These are phyloP conservation scores for Megastigmus dorsalis DNA, from an alignment of 2,888 invertebrate species.

Conservation along the genomic window DNA sequence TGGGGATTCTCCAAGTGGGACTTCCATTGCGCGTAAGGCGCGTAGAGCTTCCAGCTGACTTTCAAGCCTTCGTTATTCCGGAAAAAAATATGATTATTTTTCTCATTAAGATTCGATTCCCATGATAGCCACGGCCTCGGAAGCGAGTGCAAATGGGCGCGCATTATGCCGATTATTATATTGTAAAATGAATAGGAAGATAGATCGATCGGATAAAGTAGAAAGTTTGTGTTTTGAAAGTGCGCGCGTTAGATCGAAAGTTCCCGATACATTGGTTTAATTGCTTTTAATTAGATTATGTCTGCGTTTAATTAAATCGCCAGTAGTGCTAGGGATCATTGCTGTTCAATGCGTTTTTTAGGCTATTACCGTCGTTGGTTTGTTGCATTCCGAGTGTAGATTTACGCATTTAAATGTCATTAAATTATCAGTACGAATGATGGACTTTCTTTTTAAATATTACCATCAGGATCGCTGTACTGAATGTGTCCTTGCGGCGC, in stretches of 20 bases:
- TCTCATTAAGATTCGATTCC: no score
- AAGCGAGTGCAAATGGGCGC: constrained; percentile 14
- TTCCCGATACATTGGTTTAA: constrained; percentile 30
- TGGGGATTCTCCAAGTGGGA: constrained; percentile 58
- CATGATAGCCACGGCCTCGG: no score
- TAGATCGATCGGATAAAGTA: constrained; percentile 37
- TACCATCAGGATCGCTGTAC: constrained; percentile 67
- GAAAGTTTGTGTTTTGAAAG: constrained; percentile 38
- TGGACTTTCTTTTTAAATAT: constrained; percentile 31
- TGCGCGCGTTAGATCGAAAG: constrained; percentile 31
- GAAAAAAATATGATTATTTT: no score
- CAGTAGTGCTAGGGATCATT: background rate
- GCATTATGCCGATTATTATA: constrained; percentile 13
- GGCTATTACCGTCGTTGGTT: no score
- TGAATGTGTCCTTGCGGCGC: constrained; percentile 64
- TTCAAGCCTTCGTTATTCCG: constrained; percentile 64
- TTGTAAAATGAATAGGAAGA: constrained; percentile 36
- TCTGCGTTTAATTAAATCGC: constrained; percentile 18
- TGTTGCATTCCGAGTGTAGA: no score
- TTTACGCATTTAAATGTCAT: background rate
- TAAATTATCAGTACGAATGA: background rate
- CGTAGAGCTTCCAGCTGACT: constrained; percentile 66
- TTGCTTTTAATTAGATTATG: constrained; percentile 35
- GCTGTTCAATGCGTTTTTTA: background rate
- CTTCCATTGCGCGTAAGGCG: constrained; percentile 63